Percentiles rank a stretch among this genome's conserved stretches.
phyloP scores from a whole-genome alignment of 2,797 vertebrate genomes.

The Macroramphosus scolopax region DNA sequence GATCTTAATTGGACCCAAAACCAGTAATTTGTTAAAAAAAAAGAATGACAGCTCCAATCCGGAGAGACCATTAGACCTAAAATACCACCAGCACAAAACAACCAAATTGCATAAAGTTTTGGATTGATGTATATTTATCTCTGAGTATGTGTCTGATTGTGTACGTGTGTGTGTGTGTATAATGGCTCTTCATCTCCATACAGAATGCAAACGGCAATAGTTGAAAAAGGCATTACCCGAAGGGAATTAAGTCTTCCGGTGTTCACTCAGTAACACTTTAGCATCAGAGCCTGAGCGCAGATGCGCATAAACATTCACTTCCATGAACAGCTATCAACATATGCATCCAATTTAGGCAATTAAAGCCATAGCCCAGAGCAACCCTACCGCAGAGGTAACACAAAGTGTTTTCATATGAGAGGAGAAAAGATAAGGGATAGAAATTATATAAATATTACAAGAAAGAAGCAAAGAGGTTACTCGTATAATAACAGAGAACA shows the following conservation, averaged over 20 bases:
- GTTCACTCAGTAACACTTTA: slow-evolving; percentile 58
- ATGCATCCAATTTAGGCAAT: slow-evolving; percentile 69
- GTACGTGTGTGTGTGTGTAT: not conserved
- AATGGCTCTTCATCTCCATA: slow-evolving; percentile 22
- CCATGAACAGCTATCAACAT: slow-evolving; percentile 55
- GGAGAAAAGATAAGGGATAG: slow-evolving; percentile 6
- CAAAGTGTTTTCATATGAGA: slow-evolving; percentile 38
- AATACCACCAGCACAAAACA: slow-evolving; percentile 12
- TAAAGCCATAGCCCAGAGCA: slow-evolving; percentile 45
- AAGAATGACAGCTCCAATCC: not conserved
- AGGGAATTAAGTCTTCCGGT: slow-evolving; percentile 55
- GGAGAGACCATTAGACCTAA: too few species aligned
- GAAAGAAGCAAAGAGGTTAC: too few species aligned
- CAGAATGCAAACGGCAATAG: slow-evolving; percentile 61
- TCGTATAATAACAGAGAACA: too few species aligned
- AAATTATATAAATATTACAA: not conserved
- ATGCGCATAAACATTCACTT: slow-evolving; percentile 28
- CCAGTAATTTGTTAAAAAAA: slow-evolving; percentile 8
- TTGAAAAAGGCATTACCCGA: slow-evolving; percentile 43
- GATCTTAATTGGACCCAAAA: not conserved
- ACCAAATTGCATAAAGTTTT: too few species aligned
- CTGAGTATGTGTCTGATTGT: not conserved
- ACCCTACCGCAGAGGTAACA: slow-evolving; percentile 53
- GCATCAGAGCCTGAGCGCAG: slow-evolving; percentile 51
- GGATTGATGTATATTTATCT: slow-evolving; percentile 34